A percentile compares a stretch with the other conserved stretches of the same genome.
Evolutionary conservation across 1,140 invertebrate species (phyloP).

Genomic region (Bombus polaris): DNA sequence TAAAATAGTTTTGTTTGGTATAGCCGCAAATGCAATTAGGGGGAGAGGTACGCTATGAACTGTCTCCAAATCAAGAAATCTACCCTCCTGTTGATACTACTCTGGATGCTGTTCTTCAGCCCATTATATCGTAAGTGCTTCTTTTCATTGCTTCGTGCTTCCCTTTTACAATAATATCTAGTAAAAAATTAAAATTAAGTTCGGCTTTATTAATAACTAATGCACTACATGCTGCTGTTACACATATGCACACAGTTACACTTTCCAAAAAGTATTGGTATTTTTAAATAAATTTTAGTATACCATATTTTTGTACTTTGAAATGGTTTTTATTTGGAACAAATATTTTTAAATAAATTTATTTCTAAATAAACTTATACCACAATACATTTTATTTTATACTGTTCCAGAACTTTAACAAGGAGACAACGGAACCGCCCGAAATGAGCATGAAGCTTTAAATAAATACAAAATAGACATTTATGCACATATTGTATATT

Average conservation of each 20-base stretch:
- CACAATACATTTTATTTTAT: constrained; percentile 8
- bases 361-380: too few relatives aligned
- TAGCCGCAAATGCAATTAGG: constrained; percentile 82
- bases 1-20: constrained; percentile 77
- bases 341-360: not conserved
- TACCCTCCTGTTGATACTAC: constrained; percentile 79
- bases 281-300: not conserved
- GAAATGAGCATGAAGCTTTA: constrained; percentile 76
- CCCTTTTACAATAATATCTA: constrained; percentile 28
- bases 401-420: constrained; percentile 80
- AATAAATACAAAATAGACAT: constrained; percentile 70
- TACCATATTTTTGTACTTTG: not conserved
- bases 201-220: constrained; percentile 65
- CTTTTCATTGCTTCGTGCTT: constrained; percentile 62
- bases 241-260: constrained; percentile 32
- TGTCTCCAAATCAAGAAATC: constrained; percentile 81
- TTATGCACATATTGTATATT: constrained; percentile 81
- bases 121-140: constrained; percentile 82
- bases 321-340: not conserved
- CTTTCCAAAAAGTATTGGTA: constrained; percentile 24
- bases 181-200: constrained; percentile 24
- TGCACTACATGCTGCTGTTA: constrained; percentile 30
- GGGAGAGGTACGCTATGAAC: constrained; percentile 80
- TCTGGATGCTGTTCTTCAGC: constrained; percentile 81
- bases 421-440: constrained; percentile 77